Percentiles rank a stretch among this genome's conserved stretches.
These are phyloP conservation scores for Echiichthys vipera DNA, from an alignment of 2,797 vertebrate genomes.

Conservation along the genomic window DNA sequence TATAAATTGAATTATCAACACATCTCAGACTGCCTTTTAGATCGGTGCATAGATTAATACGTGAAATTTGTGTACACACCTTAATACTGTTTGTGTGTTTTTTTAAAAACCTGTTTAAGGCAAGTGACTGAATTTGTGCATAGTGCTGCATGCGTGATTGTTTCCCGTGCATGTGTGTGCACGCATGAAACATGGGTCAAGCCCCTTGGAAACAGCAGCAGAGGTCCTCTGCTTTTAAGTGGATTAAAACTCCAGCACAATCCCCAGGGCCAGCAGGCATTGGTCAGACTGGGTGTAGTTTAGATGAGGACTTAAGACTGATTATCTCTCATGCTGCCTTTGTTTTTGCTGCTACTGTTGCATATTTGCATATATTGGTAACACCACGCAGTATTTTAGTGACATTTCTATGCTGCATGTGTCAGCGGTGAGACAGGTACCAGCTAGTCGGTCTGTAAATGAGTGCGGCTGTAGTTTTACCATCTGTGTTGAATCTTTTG, in stretches of 20 bases:
- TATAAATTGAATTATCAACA: slow-evolving; percentile 41
- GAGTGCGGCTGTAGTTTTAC: slow-evolving; percentile 18
- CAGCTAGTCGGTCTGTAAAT: slow-evolving; percentile 26
- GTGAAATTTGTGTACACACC: slow-evolving; percentile 6
- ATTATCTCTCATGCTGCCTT: slow-evolving; percentile 80
- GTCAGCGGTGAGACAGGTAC: slow-evolving; percentile 28
- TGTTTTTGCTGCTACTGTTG: slow-evolving; percentile 76
- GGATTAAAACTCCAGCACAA: slow-evolving; percentile 84
- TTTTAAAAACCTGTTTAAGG: no score
- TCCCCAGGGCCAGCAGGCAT: slow-evolving; percentile 79
- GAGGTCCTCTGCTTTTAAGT: slow-evolving; percentile 85
- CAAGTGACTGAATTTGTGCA: slow-evolving; percentile 44
- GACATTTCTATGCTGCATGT: slow-evolving; percentile 13
- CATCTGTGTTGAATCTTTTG: slow-evolving; percentile 52
- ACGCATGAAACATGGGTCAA: slow-evolving; percentile 70
- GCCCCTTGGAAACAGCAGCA: slow-evolving; percentile 82
- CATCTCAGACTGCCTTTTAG: slow-evolving; percentile 1
- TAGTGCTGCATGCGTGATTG: slow-evolving; percentile 34
- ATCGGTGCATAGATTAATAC: slow-evolving; percentile 4
- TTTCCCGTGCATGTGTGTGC: slow-evolving; percentile 30
- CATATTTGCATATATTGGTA: slow-evolving; percentile 29
- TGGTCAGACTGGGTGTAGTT: slow-evolving; percentile 82
- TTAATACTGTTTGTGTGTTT: slow-evolving; percentile 10
- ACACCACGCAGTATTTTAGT: slow-evolving; percentile 40
- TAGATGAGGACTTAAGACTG: slow-evolving; percentile 84